Conservation (phyloP, 2,797 vertebrate species). For the Choloepus didactylus region DNA sequence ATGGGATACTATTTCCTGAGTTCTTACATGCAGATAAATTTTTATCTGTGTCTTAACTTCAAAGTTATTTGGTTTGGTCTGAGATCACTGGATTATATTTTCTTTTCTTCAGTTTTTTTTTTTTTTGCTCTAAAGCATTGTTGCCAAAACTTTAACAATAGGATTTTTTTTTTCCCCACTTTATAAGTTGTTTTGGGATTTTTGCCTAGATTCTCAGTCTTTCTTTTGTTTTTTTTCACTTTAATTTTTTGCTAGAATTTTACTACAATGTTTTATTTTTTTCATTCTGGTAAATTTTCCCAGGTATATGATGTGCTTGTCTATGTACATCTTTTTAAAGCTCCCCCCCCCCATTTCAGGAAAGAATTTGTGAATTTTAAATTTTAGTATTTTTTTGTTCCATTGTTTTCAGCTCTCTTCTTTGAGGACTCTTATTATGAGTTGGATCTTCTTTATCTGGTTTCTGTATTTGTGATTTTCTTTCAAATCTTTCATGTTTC, state of each 20-base stretch:
- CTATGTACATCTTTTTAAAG: background rate
- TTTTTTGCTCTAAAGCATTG: background rate
- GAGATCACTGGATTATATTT: background rate
- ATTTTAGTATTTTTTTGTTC: background rate
- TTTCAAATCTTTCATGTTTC: background rate
- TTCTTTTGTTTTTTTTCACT: background rate
- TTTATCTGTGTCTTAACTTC: background rate
- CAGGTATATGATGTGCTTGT: background rate
- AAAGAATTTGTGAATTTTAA: background rate
- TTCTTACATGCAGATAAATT: background rate
- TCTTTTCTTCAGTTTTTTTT: background rate
- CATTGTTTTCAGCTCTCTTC: background rate
- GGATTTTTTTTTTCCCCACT: background rate
- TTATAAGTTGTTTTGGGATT: background rate
- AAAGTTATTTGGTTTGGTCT: background rate
- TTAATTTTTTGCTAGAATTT: background rate
- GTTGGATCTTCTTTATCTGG: background rate
- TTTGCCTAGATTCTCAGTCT: background rate
- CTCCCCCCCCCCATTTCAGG: background rate
- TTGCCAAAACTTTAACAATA: background rate
- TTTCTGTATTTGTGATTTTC: background rate
- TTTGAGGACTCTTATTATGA: background rate
- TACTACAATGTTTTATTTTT: background rate
- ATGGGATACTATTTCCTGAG: background rate
- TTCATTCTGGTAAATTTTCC: background rate